Percentiles rank a stretch among this genome's conserved stretches.
These are phyloP conservation scores for Oeneis ivallda DNA, from an alignment of 2,888 invertebrate species.

Conservation along the genomic window DNA sequence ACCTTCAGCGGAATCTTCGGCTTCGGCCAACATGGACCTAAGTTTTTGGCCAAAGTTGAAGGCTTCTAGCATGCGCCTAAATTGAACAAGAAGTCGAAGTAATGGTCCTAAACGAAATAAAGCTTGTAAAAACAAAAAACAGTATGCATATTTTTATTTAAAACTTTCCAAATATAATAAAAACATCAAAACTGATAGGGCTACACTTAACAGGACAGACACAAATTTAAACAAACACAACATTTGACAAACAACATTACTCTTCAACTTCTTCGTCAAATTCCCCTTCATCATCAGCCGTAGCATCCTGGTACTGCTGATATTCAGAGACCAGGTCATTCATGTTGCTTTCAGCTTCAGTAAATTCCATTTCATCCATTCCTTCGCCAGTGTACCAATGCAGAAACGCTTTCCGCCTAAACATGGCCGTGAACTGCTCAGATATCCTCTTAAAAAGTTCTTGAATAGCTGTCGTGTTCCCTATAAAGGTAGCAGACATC, in stretches of 20 bases:
- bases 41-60: too few species aligned
- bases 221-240: constrained; percentile 16
- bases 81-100: too few species aligned
- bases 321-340: constrained; percentile 94
- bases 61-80: too few species aligned
- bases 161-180: constrained; percentile 15
- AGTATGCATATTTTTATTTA: constrained; percentile 20
- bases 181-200: constrained; percentile 23
- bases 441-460: constrained; percentile 92
- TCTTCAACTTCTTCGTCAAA: constrained; percentile 85
- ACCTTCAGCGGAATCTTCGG: too few species aligned
- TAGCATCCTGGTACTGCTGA: constrained; percentile 95
- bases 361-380: constrained; percentile 97
- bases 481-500: constrained; percentile 94
- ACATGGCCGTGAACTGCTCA: constrained; percentile 94
- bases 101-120: not conserved
- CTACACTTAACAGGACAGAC: constrained; percentile 25
- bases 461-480: constrained; percentile 92
- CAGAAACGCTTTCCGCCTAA: constrained; percentile 95
- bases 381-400: constrained; percentile 99
- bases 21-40: too few species aligned
- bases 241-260: constrained; percentile 48
- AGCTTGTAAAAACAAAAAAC: not conserved
- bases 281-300: constrained; percentile 90
- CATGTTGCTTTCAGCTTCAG: constrained; percentile 96